Base-by-base conservation (phyloP, 2,797 vertebrate species). In the Sebastes trivittatus region DNA sequence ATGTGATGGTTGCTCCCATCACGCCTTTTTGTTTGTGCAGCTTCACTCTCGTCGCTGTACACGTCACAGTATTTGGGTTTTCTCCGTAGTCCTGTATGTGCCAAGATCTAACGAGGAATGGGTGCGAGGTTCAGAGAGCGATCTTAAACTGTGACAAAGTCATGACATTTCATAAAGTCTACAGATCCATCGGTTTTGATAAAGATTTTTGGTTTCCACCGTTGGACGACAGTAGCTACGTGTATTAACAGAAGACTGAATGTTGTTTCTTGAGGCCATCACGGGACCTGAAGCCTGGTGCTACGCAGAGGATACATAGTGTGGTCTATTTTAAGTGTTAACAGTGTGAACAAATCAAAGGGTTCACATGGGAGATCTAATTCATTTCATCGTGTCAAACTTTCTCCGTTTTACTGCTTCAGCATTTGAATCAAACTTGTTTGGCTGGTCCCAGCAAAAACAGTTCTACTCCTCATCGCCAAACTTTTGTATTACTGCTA, bases 401-500 rank as follows among this genome's bases (percentile, higher is more conserved):
- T 82, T 87, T 88, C 77, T 82, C 72, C 72, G 18, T 71, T 78
- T 36, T 66, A 66, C 75, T 70, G 79, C 82, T 85, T 70, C 75
- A 72, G 58, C 60, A 73, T 89, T 69, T 80, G 77, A 90, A 88
- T 88, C 88, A 66, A 62, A 89, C 70, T 89, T 92, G 91, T 93
- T 93, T 92, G 93, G 94, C 94, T 93, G 94, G 94, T 93, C 91
- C 94, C 91, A 92, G 89, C 77, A 82, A 90, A 84, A 82, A 66
- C 32, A 52, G 59, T 73, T 80, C 13, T 78, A 27, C 72, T 87
- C 60, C 36, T 89, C 78, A 77, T 90, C 73, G 85, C 92, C 91
- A 92, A 91, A 92, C 80, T 87, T 92, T 91, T 91, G 58, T 91
- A 87, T 87, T 64, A 63, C 75, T 87, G 80, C 88, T 69, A 65